Evolutionary conservation across 2,888 invertebrate genomes (phyloP), one percentile per base, ranked within the genome.

Genomic region (Cotesia congregata): DNA sequence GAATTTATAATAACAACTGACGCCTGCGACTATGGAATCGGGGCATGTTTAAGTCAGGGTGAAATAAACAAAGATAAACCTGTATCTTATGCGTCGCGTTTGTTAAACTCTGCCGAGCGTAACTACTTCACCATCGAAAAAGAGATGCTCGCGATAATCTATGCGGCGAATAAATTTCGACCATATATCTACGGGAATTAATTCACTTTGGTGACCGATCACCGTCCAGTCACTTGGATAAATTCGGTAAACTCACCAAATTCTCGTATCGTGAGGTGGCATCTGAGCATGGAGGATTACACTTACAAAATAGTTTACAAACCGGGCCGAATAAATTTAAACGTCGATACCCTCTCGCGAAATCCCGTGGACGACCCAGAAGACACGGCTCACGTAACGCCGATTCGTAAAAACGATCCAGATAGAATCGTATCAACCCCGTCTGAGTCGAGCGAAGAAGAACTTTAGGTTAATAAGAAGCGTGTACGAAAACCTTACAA

Each of bases 101-200:
- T 70, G 5, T 65, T 81, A 7, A 76, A 62, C 1, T 1, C 39
- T 17, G 71, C 77, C 6, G 78, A 81, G 67, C 15, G 30, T n/a
- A 68, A 76, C 15, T 86, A 84, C 79, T 87, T 79, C 60, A 81
- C 83, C 65, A 78, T 82, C 50, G 84, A 85, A 41, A 80, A 80
- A 67, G 83, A 84, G 79, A 87, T 88, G 61, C 79, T 88, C 40
- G 80, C 85, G 20, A 82, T 90, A 6, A 78, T 88, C 9, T 88
- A 82, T 72, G 88, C 87, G 2, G 83, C 90, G 0, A 82, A 83
- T 17, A 84, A 85, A 78, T 90, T 89, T 81, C 83, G 87, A 71
- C 80, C 86, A 30, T 90, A 86, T 77, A 17, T 90, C 0, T 88
- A 82, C 77, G 90, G 89, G 2, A 78, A 80, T 7, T 76, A 78